Conservation (phyloP, 2,888 invertebrate genomes). For the Cephalotes varians region DNA sequence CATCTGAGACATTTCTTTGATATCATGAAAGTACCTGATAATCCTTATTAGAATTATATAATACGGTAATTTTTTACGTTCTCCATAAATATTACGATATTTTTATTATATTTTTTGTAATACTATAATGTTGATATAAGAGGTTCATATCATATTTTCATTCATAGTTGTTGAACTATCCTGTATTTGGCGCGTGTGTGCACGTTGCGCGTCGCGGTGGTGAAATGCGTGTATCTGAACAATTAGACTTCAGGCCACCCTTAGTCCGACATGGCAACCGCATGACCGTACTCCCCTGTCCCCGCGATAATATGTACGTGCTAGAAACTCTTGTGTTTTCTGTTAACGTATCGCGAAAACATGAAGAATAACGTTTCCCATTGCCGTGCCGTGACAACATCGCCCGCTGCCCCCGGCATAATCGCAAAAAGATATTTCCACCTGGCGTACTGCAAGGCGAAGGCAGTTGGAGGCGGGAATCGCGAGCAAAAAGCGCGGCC, state of each 20-base stretch:
- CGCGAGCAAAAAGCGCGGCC: slow-evolving; percentile 59
- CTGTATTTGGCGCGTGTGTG: slow-evolving; percentile 17
- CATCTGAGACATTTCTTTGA: background rate
- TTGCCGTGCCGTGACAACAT: slow-evolving; percentile 72
- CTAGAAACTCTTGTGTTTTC: slow-evolving; percentile 79
- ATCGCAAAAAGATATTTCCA: slow-evolving; percentile 76
- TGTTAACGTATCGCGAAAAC: slow-evolving; percentile 80
- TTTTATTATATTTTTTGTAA: background rate
- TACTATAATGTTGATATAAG: background rate
- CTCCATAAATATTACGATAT: background rate
- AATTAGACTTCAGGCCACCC: slow-evolving; percentile 79
- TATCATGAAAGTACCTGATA: background rate
- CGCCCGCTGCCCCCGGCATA: slow-evolving; percentile 68
- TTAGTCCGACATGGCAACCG: slow-evolving; percentile 48
- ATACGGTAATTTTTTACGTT: background rate
- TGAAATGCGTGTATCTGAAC: slow-evolving; percentile 82
- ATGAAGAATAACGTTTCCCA: slow-evolving; percentile 77
- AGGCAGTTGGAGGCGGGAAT: slow-evolving; percentile 15
- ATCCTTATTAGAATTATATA: background rate
- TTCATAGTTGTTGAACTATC: slow-evolving; percentile 6
- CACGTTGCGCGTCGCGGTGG: slow-evolving; percentile 50
- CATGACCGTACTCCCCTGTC: slow-evolving; percentile 29
- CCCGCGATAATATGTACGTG: slow-evolving; percentile 76
- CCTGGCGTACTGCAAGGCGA: slow-evolving; percentile 58
- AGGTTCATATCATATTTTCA: background rate